Evolutionary conservation across 1,140 invertebrate genomes (phyloP), one percentile per base, ranked within the genome.

Genomic region (Drosophila neocordata): DNA sequence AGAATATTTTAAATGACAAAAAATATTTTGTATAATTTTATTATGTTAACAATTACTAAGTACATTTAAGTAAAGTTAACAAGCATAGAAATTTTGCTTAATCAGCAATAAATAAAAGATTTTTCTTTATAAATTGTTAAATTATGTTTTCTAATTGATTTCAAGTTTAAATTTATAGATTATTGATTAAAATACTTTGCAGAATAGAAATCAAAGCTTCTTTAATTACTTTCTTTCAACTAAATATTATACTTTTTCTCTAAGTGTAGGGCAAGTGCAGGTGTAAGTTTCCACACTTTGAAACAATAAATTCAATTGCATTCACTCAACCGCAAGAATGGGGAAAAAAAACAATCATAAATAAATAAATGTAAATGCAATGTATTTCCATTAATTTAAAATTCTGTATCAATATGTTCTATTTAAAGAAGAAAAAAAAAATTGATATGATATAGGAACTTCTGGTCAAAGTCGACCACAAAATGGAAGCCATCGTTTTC

Each of bases 261-360:
- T 44, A 6, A 44, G 13, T 55, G 52, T 55, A 15, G 31, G 18
- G 11, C 20, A 60, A 41, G 35, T 48, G 35, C 38, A 44, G 20
- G 8, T 24, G 58, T 41, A 60, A 41, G 15, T 24, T 60, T 60
- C 38, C 20, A 27, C 20, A 22, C 20, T 41, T 9, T 48, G 15
- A 20, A 48, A 38, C 35, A 22, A 31, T 20, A 44, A 62, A 62
- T 13, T 69, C 61, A 44, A 37, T 51, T 63, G 62, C 74, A 64
- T 35, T 62, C 70, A 15, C 18, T 20, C 22, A 27, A 12, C 69
- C 69, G 44, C 63, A 84, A 83, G 68, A 71, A 79, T 75, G 24
- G 64, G n/a, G n/a, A n/a, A n/a, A 68, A 52, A 52, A 59, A 73
- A 44, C 13, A 55, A 69, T 62, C 73, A 77, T 79, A 73, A 79